Conservation (phyloP, 2,888 invertebrate species). For the Loripinus fragilis region DNA sequence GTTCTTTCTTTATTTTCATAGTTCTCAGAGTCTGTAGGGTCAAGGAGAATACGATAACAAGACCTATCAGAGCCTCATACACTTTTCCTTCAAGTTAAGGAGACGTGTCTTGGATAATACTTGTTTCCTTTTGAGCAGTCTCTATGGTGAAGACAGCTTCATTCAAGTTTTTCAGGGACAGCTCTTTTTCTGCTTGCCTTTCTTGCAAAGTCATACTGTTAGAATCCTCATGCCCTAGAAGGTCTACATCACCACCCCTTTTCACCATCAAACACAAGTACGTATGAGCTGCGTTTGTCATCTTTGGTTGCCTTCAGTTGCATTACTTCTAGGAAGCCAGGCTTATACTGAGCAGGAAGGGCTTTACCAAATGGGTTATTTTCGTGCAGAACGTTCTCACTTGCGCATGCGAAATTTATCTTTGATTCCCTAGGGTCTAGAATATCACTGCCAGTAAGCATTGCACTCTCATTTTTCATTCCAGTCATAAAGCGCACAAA, state of each 20-base stretch:
- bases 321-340: slow-evolving; percentile 33
- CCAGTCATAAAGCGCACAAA: slow-evolving; percentile 34
- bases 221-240: slow-evolving; percentile 23
- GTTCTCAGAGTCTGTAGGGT: not conserved
- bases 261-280: slow-evolving; percentile 31
- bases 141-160: not conserved
- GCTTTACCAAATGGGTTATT: slow-evolving; percentile 22
- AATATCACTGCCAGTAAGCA: not conserved
- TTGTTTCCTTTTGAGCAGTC: slow-evolving; percentile 2
- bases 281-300: slow-evolving; percentile 8
- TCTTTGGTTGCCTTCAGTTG: slow-evolving; percentile 13
- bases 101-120: not conserved
- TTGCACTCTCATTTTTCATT: slow-evolving; percentile 24
- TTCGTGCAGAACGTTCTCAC: not conserved
- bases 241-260: slow-evolving; percentile 25
- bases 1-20: slow-evolving; percentile 2
- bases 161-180: not conserved
- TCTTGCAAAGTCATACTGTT: slow-evolving; percentile 14
- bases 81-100: not conserved
- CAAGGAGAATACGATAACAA: not conserved
- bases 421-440: slow-evolving; percentile 11
- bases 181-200: not conserved
- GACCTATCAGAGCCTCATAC: not conserved
- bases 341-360: not conserved
- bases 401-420: slow-evolving; percentile 34